Evolutionary conservation across 1,140 invertebrate species (phyloP).

Genomic region (Drosophila serrata): DNA sequence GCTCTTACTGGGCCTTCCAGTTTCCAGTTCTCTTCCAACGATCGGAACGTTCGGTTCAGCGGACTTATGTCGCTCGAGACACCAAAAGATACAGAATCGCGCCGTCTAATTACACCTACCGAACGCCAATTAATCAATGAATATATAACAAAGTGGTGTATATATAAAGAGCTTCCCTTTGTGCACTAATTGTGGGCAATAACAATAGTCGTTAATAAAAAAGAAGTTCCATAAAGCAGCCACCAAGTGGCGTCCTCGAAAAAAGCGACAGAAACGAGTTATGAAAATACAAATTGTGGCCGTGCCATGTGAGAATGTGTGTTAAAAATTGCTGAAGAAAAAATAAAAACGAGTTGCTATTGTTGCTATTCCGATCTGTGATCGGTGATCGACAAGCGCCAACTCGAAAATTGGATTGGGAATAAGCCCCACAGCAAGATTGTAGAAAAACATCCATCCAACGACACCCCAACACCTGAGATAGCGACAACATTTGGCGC

Average conservation of each 20-base stretch:
- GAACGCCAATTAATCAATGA: constrained; percentile 79
- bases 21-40: constrained; percentile 48
- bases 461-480: constrained; percentile 23
- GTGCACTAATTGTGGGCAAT: constrained; percentile 35
- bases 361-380: constrained; percentile 59
- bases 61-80: constrained; percentile 25
- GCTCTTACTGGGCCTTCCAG: constrained; percentile 16
- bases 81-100: constrained; percentile 12
- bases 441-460: constrained; percentile 29
- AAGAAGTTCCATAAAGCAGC: constrained; percentile 62
- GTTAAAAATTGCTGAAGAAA: constrained; percentile 69
- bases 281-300: constrained; percentile 82
- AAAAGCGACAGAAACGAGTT: constrained; percentile 66
- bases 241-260: constrained; percentile 68
- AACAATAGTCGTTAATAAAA: constrained; percentile 62
- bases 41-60: constrained; percentile 62
- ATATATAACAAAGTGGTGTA: constrained; percentile 19
- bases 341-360: constrained; percentile 67
- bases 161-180: constrained; percentile 14
- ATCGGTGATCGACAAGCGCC: constrained; percentile 76
- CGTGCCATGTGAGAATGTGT: constrained; percentile 68
- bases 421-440: constrained; percentile 13
- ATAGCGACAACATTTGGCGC: constrained; percentile 68
- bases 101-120: constrained; percentile 68
- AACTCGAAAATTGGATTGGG: constrained; percentile 69